These are phyloP conservation scores for Hapalemur alaotrensis DNA, from an alignment of 2,797 vertebrate genomes.

Conservation along the genomic window DNA sequence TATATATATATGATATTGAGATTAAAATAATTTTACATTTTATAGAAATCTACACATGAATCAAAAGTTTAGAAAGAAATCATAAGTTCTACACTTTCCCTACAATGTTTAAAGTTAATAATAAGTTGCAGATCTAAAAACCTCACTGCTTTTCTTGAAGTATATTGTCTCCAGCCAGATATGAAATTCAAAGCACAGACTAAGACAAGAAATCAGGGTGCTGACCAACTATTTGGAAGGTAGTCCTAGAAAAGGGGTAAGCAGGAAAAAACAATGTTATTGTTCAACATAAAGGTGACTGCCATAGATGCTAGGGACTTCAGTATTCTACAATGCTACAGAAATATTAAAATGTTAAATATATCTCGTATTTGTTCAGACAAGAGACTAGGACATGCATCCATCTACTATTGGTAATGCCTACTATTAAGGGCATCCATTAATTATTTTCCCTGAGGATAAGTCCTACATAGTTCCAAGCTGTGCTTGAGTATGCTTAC, in stretches of 20 bases:
- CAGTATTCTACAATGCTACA: not conserved
- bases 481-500: not conserved
- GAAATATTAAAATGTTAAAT: not conserved
- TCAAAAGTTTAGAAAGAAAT: not conserved
- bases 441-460: not conserved
- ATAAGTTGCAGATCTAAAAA: not conserved
- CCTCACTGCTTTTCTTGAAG: not conserved
- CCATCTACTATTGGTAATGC: not conserved
- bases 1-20: not conserved
- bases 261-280: not conserved
- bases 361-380: not conserved
- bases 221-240: not conserved
- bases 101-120: not conserved
- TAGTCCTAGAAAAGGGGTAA: not conserved
- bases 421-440: not conserved
- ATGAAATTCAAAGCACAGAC: not conserved
- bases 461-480: not conserved
- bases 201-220: not conserved
- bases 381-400: not conserved
- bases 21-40: not conserved
- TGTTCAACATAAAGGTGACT: not conserved
- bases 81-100: not conserved
- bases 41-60: not conserved
- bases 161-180: not conserved
- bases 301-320: fast-evolving